Percentiles rank a stretch among this genome's conserved stretches.
phyloP scores from a whole-genome alignment of 2,797 vertebrate genomes.

The Dryobates pubescens region DNA sequence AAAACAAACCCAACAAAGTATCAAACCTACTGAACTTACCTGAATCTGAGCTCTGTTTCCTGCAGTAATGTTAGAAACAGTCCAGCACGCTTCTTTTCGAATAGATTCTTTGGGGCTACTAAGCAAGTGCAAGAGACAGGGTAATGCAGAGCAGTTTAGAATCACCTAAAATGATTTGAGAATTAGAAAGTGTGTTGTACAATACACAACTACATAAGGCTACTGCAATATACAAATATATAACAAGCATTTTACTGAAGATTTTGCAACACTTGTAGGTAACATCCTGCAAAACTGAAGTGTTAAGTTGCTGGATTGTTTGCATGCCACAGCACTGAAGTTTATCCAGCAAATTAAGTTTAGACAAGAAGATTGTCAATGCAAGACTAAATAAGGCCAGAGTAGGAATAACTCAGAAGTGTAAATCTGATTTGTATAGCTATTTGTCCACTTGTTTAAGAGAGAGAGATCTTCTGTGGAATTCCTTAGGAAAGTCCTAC shows the following conservation, averaged over 20 bases:
- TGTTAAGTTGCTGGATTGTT: background rate
- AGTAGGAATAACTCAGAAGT: background rate
- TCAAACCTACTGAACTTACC: slow-evolving; percentile 69
- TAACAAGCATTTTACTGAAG: background rate
- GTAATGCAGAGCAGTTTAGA: slow-evolving; percentile 95
- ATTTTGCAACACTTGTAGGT: background rate
- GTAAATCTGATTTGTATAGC: background rate
- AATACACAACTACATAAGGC: background rate
- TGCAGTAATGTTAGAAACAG: slow-evolving; percentile 96
- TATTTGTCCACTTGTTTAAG: background rate
- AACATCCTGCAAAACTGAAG: background rate
- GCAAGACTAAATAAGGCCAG: background rate
- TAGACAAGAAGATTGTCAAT: background rate
- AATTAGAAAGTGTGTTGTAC: slow-evolving; percentile 34
- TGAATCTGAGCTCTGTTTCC: slow-evolving; percentile 97
- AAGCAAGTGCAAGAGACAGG: slow-evolving; percentile 92
- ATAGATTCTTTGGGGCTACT: slow-evolving; percentile 96
- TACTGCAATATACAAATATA: background rate
- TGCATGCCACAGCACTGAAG: background rate
- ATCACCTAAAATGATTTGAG: slow-evolving; percentile 85
- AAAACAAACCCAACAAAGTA: background rate
- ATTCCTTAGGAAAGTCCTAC: background rate
- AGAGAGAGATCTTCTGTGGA: background rate
- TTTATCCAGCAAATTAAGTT: background rate
- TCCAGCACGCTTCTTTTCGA: slow-evolving; percentile 96